Base-by-base conservation (phyloP, 2,888 invertebrate species). In the Tiliacea aurago region DNA sequence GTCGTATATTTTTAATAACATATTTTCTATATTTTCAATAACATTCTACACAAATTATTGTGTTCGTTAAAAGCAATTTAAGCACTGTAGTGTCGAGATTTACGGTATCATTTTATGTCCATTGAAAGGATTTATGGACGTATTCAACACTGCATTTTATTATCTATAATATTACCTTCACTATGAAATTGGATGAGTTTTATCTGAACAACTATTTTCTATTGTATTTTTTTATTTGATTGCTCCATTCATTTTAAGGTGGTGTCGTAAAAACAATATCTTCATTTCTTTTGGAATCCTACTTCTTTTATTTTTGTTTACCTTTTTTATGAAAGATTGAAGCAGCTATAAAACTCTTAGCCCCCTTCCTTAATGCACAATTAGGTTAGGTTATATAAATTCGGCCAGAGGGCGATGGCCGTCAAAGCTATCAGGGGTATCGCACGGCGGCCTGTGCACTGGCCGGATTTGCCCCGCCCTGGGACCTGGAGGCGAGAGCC, bases 81-180 rank as follows among this genome's bases (percentile, higher is more conserved):
- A 47, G 18, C n/a, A 4, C n/a, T 56, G 2, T 18, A 13, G 7
- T 51, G 13, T 73, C 20, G 10, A 56, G 47, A 45, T 58, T 58
- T 63, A 76, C 33, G 7, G 2, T 70, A n/a, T 23, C 0, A 41
- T 70, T 70, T 76, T 58, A 70, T n/a, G n/a, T n/a, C n/a, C n/a
- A n/a, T n/a, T n/a, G n/a, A n/a, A n/a, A n/a, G 18, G 47, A 11
- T 77, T 72, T 73, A 77, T 58, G 41, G 33, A 58, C 20, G 23
- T 37, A 47, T 63, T 53, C 28, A 23, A n/a, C 62, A 55, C 23
- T 65, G 56, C 18, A 64, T 65, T 80, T 76, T 72, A 72, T 13
- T 69, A 41, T 55, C 33, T 43, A 51, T 41, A 41, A 51, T 41
- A 41, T 51, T 65, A 64, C 20, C 15, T 28, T 15, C 13, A 33